Percentiles rank a stretch among this genome's conserved stretches.
phyloP scores from a whole-genome alignment of 2,888 invertebrate species.

The Lepidochrysops patricia region DNA sequence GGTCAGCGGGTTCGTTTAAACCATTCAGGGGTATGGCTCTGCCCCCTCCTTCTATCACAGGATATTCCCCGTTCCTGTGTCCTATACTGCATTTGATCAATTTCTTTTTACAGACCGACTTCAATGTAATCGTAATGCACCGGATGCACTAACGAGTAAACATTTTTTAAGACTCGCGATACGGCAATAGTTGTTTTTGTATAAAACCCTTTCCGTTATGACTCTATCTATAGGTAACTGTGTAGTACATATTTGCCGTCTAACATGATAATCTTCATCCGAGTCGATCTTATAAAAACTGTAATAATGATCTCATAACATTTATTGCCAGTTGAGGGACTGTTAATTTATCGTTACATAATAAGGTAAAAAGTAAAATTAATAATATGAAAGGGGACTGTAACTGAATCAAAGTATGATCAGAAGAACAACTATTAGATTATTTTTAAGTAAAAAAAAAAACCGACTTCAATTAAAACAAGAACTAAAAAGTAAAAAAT shows the following conservation, averaged over 20 bases:
- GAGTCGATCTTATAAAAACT: not conserved
- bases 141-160: conserved; percentile 72
- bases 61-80: conserved; percentile 57
- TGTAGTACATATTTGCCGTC: conserved; percentile 13
- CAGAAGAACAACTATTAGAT: too few species aligned
- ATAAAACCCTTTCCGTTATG: conserved; percentile 49
- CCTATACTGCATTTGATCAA: conserved; percentile 61
- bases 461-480: too few species aligned
- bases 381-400: too few species aligned
- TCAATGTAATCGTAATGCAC: conserved; percentile 61
- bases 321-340: too few species aligned
- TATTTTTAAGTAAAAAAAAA: too few species aligned
- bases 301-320: too few species aligned
- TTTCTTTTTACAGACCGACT: conserved; percentile 52
- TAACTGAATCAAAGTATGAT: not conserved
- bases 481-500: too few species aligned
- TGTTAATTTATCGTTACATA: too few species aligned
- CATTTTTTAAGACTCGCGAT: conserved; percentile 50
- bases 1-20: conserved; percentile 70
- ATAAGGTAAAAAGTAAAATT: too few species aligned
- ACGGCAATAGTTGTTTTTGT: conserved; percentile 58
- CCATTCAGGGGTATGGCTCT: conserved; percentile 68
- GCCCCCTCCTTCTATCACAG: conserved; percentile 44
- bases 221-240: conserved; percentile 16
- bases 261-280: not conserved